These are phyloP conservation scores for Drosophila sp. DNA, from an alignment of 1,140 invertebrate genomes.

Conservation along the genomic window DNA sequence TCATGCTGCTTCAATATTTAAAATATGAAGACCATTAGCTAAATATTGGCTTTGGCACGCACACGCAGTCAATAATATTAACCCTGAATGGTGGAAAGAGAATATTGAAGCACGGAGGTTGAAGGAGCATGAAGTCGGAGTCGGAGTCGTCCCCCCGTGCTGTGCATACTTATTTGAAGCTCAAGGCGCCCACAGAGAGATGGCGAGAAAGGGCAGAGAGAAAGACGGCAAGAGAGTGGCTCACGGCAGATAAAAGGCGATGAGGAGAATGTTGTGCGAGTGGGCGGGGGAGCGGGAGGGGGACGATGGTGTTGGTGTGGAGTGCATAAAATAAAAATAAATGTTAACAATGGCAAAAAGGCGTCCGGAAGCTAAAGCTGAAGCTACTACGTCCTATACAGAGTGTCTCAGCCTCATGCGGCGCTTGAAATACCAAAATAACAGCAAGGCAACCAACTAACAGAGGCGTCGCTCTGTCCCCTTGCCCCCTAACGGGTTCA, in stretches of 20 bases:
- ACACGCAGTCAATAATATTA: constrained; percentile 76
- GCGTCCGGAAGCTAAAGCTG: constrained; percentile 61
- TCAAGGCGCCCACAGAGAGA: constrained; percentile 54
- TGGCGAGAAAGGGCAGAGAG: not conserved
- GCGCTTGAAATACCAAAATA: constrained; percentile 59
- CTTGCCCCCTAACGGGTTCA: too few relatives aligned
- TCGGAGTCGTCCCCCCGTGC: constrained; percentile 57
- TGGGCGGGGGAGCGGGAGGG: not conserved
- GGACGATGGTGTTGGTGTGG: constrained; percentile 35
- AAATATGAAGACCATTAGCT: constrained; percentile 81
- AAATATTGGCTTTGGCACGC: constrained; percentile 80
- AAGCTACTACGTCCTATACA: constrained; percentile 33
- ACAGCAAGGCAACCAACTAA: constrained; percentile 25
- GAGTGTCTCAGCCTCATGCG: constrained; percentile 66
- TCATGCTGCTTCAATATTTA: constrained; percentile 60
- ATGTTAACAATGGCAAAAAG: constrained; percentile 77
- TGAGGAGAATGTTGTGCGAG: not conserved
- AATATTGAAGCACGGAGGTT: constrained; percentile 25
- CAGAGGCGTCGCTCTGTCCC: constrained; percentile 4
- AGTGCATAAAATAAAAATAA: constrained; percentile 81
- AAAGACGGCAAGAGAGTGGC: constrained; percentile 6
- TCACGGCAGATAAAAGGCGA: constrained; percentile 17
- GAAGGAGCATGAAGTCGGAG: constrained; percentile 22
- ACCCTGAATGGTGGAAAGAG: constrained; percentile 51
- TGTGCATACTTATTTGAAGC: constrained; percentile 80